Evolutionary conservation across 2,888 invertebrate genomes (phyloP).

Genomic region (Melieria picta): DNA sequence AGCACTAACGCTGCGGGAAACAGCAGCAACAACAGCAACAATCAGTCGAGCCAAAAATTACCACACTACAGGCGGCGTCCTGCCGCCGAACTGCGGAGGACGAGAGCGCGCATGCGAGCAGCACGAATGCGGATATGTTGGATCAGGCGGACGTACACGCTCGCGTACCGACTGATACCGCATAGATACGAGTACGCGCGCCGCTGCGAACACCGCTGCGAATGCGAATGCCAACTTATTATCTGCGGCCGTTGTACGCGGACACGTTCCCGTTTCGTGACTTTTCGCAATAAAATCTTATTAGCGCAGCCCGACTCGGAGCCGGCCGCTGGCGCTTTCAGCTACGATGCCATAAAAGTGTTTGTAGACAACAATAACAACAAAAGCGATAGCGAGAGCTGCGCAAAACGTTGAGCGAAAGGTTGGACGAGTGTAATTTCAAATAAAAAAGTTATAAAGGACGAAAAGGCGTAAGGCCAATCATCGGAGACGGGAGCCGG

Average conservation of each 20-base stretch:
- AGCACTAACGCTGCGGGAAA: background rate
- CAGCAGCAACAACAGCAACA: background rate
- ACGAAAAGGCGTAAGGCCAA: no score
- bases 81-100: no score
- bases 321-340: background rate
- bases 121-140: background rate
- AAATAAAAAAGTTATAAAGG: background rate
- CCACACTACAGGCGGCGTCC: no score
- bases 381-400: background rate
- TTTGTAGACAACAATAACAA: background rate
- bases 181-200: background rate
- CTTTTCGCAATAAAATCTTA: conserved; percentile 58
- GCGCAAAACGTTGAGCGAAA: background rate
- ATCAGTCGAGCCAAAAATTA: no score
- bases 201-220: conserved; percentile 10
- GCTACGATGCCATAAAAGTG: background rate
- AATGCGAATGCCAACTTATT: conserved; percentile 47
- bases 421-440: conserved; percentile 18
- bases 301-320: conserved; percentile 44
- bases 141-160: background rate
- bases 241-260: conserved; percentile 53
- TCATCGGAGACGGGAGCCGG: no score
- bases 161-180: background rate
- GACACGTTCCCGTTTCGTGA: conserved; percentile 55
- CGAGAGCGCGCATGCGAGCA: no score